Base-by-base conservation (phyloP, 1,140 invertebrate species). In the Drosophila lini region DNA sequence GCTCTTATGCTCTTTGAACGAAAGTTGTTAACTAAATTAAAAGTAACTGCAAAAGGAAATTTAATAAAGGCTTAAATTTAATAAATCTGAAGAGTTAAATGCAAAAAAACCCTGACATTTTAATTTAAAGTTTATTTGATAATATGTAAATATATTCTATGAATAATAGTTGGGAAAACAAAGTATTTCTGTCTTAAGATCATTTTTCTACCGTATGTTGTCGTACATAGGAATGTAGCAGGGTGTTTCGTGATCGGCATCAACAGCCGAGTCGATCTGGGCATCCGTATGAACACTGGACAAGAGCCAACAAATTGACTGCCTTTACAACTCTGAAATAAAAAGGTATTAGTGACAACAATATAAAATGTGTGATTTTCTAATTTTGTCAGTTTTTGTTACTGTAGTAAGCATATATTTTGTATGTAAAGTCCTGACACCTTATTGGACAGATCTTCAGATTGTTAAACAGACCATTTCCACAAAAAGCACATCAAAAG, bases 401-500 rank as follows among this genome's bases (percentile, higher is more conserved):
- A 22, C 7, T 36, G 16, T 19, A 13, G 7, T 2, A 19, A 13
- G 6, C 11, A 16, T 19, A 19, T 11, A 13, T 13, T 11, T 11
- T 16, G 3, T n/a, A 22, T 9, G 1, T 25, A 8, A 38, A 19
- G 5, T 4, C 22, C 19, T 38, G 4, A 15, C 60, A 45, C 41
- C 62, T 38, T 61, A 15, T 52, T 22, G 28, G 15, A 6, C 8
- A 36, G 47, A 34, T 65, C 45, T 28, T 19, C n/a, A 52, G 36
- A 67, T 69, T 31, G 13, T 67, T 52, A 31, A 67, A 10, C 38
- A 44, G 11, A 7, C 13, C 52, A 36, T 36, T 50, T 65, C 8
- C 19, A 41, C 6, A 1, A 5, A 52, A 69, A 67, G 19, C 11
- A 25, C 28, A 31, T 36, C 8, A 1, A 3, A 10, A 36, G 19